Percentiles rank a stretch among this genome's conserved stretches.
These are phyloP conservation scores for Urosaurus nigricauda DNA, from an alignment of 2,797 vertebrate species.

Conservation along the genomic window DNA sequence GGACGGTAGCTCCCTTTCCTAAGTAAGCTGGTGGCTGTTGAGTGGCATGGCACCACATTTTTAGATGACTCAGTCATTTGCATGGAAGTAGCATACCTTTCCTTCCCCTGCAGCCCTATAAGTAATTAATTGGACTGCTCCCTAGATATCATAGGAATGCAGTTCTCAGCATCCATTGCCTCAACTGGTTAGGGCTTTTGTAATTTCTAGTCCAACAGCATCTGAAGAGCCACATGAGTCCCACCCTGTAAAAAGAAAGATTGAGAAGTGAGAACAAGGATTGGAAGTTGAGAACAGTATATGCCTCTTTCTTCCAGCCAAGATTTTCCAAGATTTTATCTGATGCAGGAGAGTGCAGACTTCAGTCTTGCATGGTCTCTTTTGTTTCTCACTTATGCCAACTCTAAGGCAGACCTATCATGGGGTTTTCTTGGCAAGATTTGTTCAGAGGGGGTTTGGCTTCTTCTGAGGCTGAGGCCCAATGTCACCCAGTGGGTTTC, in stretches of 20 bases:
- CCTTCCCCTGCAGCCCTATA: neutral
- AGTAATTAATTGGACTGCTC: no score
- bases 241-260: neutral
- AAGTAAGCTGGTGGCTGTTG: neutral
- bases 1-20: neutral
- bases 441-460: no score
- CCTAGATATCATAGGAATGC: neutral
- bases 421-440: no score
- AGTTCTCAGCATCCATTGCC: neutral
- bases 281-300: neutral
- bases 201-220: no score
- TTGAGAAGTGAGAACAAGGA: neutral
- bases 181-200: no score
- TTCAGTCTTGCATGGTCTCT: neutral
- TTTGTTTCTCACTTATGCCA: neutral
- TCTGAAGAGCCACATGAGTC: no score
- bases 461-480: no score
- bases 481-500: no score
- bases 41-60: neutral
- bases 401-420: no score
- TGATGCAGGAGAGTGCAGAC: neutral
- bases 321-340: neutral
- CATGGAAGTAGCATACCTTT: no score
- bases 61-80: neutral
- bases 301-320: neutral